phyloP scores from a whole-genome alignment of 2,113 vertebrate genomes.

The Spea multiplicata region DNA sequence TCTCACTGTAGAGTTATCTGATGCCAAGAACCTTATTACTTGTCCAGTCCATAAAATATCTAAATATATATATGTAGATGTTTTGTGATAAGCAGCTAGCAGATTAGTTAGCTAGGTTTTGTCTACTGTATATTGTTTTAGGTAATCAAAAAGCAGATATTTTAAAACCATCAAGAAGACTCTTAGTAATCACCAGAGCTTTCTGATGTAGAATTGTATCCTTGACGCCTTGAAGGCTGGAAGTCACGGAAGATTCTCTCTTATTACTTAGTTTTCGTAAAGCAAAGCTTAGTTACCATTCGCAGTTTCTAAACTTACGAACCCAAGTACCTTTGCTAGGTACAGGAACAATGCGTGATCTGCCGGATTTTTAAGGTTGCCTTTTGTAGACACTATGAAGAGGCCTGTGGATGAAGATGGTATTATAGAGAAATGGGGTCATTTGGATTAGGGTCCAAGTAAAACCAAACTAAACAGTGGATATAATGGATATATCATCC shows the following conservation, averaged over 20 bases:
- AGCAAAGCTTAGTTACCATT: constrained; percentile 54
- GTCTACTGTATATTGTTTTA: constrained; percentile 14
- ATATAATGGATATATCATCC: constrained; percentile 61
- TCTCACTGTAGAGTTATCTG: constrained; percentile 17
- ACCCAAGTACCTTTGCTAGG: constrained; percentile 65
- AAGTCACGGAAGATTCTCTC: constrained; percentile 36
- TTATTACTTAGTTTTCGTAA: constrained; percentile 52
- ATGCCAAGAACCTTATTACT: constrained; percentile 36
- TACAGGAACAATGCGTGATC: constrained; percentile 60
- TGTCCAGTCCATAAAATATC: constrained; percentile 55
- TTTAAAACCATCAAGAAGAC: constrained; percentile 35
- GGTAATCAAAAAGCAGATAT: constrained; percentile 48
- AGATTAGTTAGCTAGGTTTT: constrained; percentile 52
- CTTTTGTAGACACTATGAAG: constrained; percentile 66
- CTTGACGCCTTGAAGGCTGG: constrained; percentile 49
- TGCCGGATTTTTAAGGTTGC: constrained; percentile 36
- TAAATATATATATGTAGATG: constrained; percentile 50
- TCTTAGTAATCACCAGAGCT: constrained; percentile 46
- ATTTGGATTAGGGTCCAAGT: constrained; percentile 25
- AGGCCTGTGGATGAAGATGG: constrained; percentile 70
- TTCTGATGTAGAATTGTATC: constrained; percentile 38
- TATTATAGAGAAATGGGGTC: constrained; percentile 35
- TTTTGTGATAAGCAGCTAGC: constrained; percentile 61
- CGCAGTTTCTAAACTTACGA: constrained; percentile 66
- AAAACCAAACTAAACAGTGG: constrained; percentile 58